phyloP scores from a whole-genome alignment of 2,888 invertebrate genomes.

The Brassicogethes aeneus region DNA sequence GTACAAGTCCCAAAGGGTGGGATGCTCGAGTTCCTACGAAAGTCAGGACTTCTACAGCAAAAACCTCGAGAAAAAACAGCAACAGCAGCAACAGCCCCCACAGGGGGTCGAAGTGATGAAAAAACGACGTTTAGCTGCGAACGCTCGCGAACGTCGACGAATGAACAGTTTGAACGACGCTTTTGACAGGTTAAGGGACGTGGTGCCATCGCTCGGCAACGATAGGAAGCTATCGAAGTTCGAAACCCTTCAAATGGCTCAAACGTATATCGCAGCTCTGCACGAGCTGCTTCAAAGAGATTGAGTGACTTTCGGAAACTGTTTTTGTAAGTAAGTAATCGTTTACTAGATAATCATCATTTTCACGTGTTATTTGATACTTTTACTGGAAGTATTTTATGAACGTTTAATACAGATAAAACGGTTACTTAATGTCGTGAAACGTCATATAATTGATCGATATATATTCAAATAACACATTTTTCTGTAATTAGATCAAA shows the following conservation, averaged over 20 bases:
- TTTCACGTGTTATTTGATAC: too few relatives aligned
- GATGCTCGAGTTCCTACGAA: conserved; percentile 16
- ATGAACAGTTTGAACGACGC: conserved; percentile 69
- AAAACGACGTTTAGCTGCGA: conserved; percentile 59
- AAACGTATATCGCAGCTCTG: conserved; percentile 62
- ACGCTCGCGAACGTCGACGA: conserved; percentile 61
- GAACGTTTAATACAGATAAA: too few relatives aligned
- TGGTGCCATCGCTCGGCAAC: conserved; percentile 60
- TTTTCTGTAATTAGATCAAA: too few relatives aligned
- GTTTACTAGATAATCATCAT: too few relatives aligned
- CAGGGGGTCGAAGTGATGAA: conserved; percentile 40
- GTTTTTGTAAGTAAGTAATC: too few relatives aligned
- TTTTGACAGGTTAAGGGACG: conserved; percentile 59
- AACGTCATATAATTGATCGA: too few relatives aligned
- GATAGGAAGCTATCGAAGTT: conserved; percentile 66
- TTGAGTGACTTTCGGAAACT: too few relatives aligned
- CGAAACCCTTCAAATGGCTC: conserved; percentile 71
- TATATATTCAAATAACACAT: too few relatives aligned
- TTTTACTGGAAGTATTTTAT: too few relatives aligned
- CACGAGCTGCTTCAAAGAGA: conserved; percentile 50
- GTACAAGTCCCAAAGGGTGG: conserved; percentile 21
- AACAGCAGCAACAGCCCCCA: conserved; percentile 13
- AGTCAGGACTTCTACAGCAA: conserved; percentile 26
- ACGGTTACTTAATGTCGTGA: too few relatives aligned
- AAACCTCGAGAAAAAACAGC: conserved; percentile 12